A percentile compares a stretch with the other conserved stretches of the same genome.
Evolutionary conservation across 2,113 vertebrate species (phyloP).

Genomic region (Dolichallabes microphthalmus): DNA sequence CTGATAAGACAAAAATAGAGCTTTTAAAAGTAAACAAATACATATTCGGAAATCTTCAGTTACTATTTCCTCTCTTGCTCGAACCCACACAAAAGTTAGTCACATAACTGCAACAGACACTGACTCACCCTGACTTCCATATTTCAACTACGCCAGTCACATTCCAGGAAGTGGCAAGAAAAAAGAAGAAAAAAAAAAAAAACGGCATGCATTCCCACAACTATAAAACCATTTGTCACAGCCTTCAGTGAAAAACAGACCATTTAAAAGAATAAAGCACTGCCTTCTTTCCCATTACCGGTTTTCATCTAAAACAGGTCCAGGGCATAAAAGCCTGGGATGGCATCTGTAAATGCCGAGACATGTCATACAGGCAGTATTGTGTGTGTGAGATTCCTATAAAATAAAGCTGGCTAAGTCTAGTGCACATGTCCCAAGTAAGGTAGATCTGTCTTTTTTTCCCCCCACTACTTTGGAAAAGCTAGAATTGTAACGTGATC

Average conservation of each 20-base stretch:
- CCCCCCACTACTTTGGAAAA: too few relatives aligned
- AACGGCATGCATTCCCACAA: background rate
- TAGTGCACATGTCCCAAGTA: too few relatives aligned
- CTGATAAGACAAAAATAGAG: conserved; percentile 3
- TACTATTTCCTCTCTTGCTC: conserved; percentile 39
- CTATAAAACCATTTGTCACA: conserved; percentile 54
- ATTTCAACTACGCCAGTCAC: conserved; percentile 48
- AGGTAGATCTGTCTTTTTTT: background rate
- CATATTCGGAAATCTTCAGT: background rate
- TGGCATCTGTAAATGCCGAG: conserved; percentile 6
- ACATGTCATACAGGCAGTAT: conserved; percentile 19
- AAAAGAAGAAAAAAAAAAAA: conserved; percentile 6
- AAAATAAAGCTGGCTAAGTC: background rate
- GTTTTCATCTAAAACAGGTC: conserved; percentile 13
- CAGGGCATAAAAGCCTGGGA: background rate
- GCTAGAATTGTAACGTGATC: background rate
- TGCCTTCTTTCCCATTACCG: background rate
- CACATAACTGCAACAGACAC: conserved; percentile 45
- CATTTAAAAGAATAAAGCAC: conserved; percentile 21
- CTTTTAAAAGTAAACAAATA: background rate
- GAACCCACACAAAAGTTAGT: conserved; percentile 57
- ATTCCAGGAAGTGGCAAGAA: conserved; percentile 56
- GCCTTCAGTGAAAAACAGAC: conserved; percentile 56
- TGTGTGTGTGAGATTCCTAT: background rate
- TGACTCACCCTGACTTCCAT: conserved; percentile 58